Evolutionary conservation across 2,113 vertebrate species (phyloP), one percentile per base, ranked within the genome.

Genomic region (Periophthalmodon schlosseri): DNA sequence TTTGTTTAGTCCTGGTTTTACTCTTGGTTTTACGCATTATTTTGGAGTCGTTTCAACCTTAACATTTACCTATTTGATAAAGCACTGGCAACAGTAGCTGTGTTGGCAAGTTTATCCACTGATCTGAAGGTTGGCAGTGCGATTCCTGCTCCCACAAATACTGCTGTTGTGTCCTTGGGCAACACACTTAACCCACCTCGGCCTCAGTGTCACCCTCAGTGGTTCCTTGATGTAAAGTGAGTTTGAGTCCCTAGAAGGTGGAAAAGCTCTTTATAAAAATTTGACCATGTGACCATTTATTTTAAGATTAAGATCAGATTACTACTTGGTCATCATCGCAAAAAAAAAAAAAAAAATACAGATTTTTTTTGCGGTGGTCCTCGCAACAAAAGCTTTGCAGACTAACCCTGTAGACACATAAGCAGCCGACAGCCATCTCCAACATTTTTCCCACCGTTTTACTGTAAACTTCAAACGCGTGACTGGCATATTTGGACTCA

Each of bases 391-490:
- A 16, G 3, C 0, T 28, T 61, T 28, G 23, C 13, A 28, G 14
- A 61, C 60, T 10, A 34, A 34, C 16, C 58, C 57, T 15, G 14
- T 14, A 60, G 76, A 84, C 72, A 79, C 81, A 36, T 36, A 73
- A 86, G 80, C 73, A 86, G 80, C 73, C 74, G 49, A 77, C 61
- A 21, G 28, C 72, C 71, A 3, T 65, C 56, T 57, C 68, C 24
- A 24, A 74, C 56, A 50, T 79, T 74, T 81, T 78, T 69, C 72
- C 78, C 77, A 73, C 75, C 57, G 78, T 84, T 79, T 56, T 82
- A 82, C 76, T 77, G 82, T 82, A 80, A 86, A 84, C 88, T 89
- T 92, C 84, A 91, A 91, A 91, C 70, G 84, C 73, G 49, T 75
- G 50, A 86, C 87, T 76, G 80, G 80, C 89, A 92, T 87, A 88